phyloP scores from a whole-genome alignment of 2,888 invertebrate genomes.

The Sinotaia quadrata region DNA sequence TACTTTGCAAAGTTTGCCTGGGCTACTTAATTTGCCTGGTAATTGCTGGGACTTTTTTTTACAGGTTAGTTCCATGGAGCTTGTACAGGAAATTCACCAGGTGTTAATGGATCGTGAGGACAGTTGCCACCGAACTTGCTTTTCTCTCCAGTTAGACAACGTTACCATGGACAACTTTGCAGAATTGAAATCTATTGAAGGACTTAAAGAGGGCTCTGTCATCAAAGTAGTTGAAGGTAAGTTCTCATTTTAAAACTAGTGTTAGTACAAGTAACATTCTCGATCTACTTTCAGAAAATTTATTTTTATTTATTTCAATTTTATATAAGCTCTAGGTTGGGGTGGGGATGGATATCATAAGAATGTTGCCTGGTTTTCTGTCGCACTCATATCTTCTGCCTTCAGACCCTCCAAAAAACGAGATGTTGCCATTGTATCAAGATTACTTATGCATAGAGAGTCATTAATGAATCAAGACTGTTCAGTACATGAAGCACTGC shows the following conservation, averaged over 20 bases:
- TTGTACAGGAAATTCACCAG: conserved; percentile 98
- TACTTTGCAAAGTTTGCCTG: too few relatives aligned
- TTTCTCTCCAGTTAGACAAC: conserved; percentile 94
- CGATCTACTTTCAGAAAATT: too few relatives aligned
- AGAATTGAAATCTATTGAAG: conserved; percentile 96
- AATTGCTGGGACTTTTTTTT: conserved; percentile 22
- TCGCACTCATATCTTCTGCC: too few relatives aligned
- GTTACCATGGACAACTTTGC: conserved; percentile 95
- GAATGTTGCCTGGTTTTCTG: background rate
- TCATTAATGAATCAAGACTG: too few relatives aligned
- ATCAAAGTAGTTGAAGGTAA: conserved; percentile 83
- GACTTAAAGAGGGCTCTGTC: conserved; percentile 92
- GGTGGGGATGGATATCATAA: background rate
- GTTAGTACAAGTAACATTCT: too few relatives aligned
- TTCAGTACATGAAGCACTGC: too few relatives aligned
- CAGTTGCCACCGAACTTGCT: conserved; percentile 98
- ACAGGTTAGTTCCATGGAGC: conserved; percentile 93
- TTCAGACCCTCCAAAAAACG: too few relatives aligned
- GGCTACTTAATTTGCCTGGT: too few relatives aligned
- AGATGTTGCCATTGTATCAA: too few relatives aligned
- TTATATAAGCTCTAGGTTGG: background rate
- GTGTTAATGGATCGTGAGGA: conserved; percentile 98
- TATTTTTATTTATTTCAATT: too few relatives aligned
- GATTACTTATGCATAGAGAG: too few relatives aligned
- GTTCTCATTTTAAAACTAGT: too few relatives aligned